A percentile compares a stretch with the other conserved stretches of the same genome.
phyloP scores from a whole-genome alignment of 2,113 vertebrate genomes.

The Spea multiplicata region DNA sequence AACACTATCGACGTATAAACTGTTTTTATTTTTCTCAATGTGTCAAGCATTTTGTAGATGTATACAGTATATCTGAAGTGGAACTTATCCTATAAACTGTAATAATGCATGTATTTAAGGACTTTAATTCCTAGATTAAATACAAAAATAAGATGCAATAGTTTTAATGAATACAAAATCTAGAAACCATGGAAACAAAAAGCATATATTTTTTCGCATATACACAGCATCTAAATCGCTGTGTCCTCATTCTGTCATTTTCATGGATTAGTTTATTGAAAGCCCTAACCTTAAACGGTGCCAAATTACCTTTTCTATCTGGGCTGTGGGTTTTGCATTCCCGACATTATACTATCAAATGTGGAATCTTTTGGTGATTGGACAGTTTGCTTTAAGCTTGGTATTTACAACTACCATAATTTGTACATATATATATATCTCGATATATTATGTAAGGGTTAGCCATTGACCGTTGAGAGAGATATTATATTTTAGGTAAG shows the following conservation, averaged over 20 bases:
- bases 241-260: slow-evolving; percentile 43
- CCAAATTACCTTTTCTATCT: not conserved
- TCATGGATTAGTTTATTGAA: slow-evolving; percentile 33
- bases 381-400: too few species aligned
- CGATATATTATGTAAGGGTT: too few species aligned
- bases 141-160: slow-evolving; percentile 29
- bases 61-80: not conserved
- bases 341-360: too few species aligned
- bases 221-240: slow-evolving; percentile 38
- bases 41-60: not conserved
- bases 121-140: slow-evolving; percentile 11
- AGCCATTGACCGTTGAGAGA: too few species aligned
- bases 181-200: slow-evolving; percentile 40
- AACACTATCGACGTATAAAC: not conserved
- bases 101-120: not conserved
- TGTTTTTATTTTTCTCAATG: too few species aligned
- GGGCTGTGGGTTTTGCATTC: too few species aligned
- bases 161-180: slow-evolving; percentile 27
- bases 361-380: too few species aligned
- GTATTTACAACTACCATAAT: too few species aligned
- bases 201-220: slow-evolving; percentile 21
- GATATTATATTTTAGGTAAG: too few species aligned
- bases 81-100: too few species aligned
- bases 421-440: too few species aligned
- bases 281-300: slow-evolving; percentile 31